Evolutionary conservation across 2,888 invertebrate species (phyloP).

Genomic region (Oscheius myriophilus): DNA sequence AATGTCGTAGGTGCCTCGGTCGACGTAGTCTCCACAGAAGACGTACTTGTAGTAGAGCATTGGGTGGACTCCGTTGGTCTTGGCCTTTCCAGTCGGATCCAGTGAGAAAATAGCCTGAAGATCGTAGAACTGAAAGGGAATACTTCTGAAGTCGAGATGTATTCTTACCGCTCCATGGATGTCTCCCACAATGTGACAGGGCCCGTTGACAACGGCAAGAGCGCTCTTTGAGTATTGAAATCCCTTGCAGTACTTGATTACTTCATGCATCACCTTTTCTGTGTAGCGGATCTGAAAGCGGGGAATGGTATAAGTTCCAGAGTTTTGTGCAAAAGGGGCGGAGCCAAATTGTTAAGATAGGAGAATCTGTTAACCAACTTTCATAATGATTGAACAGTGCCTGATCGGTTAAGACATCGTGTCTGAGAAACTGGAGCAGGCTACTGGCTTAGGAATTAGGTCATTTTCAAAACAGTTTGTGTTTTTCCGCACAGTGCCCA

Average conservation of each 20-base stretch:
- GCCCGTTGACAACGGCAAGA: neutral
- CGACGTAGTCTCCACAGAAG: slow-evolving; percentile 8
- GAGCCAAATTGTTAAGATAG: too few relatives aligned
- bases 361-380: too few relatives aligned
- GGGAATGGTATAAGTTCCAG: too few relatives aligned
- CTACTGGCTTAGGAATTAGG: too few relatives aligned
- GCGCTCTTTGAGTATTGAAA: neutral
- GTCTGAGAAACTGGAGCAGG: too few relatives aligned
- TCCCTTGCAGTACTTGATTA: neutral
- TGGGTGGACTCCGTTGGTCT: slow-evolving; percentile 1
- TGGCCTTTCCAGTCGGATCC: slow-evolving; percentile 5
- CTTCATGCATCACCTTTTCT: neutral
- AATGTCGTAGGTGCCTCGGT: neutral
- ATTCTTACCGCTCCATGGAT: too few relatives aligned
- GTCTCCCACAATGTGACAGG: neutral
- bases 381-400: too few relatives aligned
- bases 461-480: too few relatives aligned
- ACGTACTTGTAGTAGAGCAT: slow-evolving; percentile 10
- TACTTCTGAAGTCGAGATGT: neutral
- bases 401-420: too few relatives aligned
- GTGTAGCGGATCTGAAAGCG: too few relatives aligned
- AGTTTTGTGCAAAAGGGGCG: too few relatives aligned
- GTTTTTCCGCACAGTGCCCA: too few relatives aligned
- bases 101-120: neutral
- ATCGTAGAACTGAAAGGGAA: neutral